Evolutionary conservation across 2,888 invertebrate genomes (phyloP), one percentile per base, ranked within the genome.

Genomic region (Dicyrtoma fusca): DNA sequence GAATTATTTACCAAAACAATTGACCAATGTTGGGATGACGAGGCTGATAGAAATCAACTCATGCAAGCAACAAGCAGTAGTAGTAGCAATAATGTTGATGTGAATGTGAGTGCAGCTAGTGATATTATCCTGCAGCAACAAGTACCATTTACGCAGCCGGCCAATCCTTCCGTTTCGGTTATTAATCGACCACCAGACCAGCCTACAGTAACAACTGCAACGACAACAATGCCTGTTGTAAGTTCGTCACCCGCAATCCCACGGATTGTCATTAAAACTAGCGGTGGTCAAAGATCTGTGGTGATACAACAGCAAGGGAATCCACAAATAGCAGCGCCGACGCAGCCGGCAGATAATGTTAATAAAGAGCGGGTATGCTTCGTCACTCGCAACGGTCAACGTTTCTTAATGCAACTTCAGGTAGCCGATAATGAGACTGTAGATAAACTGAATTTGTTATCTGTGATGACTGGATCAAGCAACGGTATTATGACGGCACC

Each of bases 1-100:
- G 80, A 80, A 25, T 73, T 75, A 34, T 76, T 80, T 51, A 71
- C 70, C 21, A 69, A 73, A 64, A 71, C 74, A 19, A 76, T 76
- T 34, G 79, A 78, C 34, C 71, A 77, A 59, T 76, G 74, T 68
- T 62, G 76, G 8, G 70, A 53, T 66, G 76, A 75, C 13, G 71
- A 62, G 21, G 19, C 21, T 55, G 68, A 68, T 57, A 68, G 42
- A 23, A 21, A 19, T 19, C 17, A 13, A 26, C 25, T 21, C 17
- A 2, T 23, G n/a, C 47, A 34, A 21, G 34, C 23, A 34, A 17
- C 61, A 5, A 61, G 21, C 26, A 57, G 11, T 47, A 53, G 26
- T 34, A 17, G 5, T 26, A 23, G 11, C n/a, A 44, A 19, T 8
- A 57, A 55, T 57, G 23, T 5, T 49, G 13, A 45, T 49, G 14